A percentile compares a stretch with the other conserved stretches of the same genome.
Conservation (phyloP, 1,140 invertebrate genomes). For the Heterodera carotae region DNA sequence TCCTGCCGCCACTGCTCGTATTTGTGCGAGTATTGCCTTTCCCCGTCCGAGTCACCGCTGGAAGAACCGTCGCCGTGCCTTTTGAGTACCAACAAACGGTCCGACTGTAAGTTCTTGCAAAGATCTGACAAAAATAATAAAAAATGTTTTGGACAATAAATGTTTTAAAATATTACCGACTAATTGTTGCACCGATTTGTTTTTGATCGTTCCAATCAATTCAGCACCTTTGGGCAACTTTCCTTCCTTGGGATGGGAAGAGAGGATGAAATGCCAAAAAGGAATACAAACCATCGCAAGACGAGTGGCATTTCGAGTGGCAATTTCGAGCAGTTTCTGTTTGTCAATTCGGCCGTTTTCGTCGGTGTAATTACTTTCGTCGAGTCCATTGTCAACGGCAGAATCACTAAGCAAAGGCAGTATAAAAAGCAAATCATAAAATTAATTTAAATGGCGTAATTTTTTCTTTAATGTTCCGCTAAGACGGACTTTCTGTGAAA, state of each 20-base stretch:
- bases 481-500: no score
- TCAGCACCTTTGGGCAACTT: conserved; percentile 41
- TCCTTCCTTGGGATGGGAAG: conserved; percentile 40
- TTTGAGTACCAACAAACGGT: conserved; percentile 31
- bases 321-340: conserved; percentile 38
- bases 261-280: background rate
- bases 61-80: conserved; percentile 17
- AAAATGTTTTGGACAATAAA: no score
- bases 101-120: conserved; percentile 36
- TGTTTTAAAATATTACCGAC: conserved; percentile 17
- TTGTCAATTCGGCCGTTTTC: conserved; percentile 33
- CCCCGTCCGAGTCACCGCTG: conserved; percentile 18
- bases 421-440: no score
- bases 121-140: conserved; percentile 12
- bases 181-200: conserved; percentile 37
- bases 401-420: background rate
- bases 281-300: conserved; percentile 36
- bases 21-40: conserved; percentile 18
- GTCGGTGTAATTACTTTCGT: conserved; percentile 24
- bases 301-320: conserved; percentile 37
- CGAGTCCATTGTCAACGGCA: background rate
- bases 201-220: conserved; percentile 36
- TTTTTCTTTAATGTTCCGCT: no score
- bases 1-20: conserved; percentile 29
- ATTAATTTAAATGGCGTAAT: no score